A percentile compares a stretch with the other conserved stretches of the same genome.
phyloP scores from a whole-genome alignment of 2,113 vertebrate species.

The Spizaetus ornatus region DNA sequence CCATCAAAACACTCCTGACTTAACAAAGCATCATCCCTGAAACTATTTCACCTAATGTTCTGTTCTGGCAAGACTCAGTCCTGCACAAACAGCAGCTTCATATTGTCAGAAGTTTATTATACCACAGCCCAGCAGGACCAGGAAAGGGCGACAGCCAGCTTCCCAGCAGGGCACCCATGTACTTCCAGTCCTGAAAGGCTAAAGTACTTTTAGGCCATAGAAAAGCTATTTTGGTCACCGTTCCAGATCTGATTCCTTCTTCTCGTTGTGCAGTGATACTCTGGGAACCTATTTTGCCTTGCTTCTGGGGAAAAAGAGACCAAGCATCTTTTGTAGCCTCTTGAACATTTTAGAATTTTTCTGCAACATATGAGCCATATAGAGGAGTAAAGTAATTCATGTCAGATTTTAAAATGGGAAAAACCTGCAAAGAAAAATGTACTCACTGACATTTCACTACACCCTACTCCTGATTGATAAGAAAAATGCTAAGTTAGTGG shows the following conservation, averaged over 20 bases:
- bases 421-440: background rate
- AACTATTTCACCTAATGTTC: background rate
- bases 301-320: background rate
- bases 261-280: background rate
- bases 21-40: background rate
- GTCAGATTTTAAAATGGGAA: background rate
- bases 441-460: background rate
- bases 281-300: background rate
- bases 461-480: background rate
- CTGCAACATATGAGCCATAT: background rate
- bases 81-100: background rate
- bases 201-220: background rate
- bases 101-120: background rate
- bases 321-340: background rate
- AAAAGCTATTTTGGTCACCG: background rate
- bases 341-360: background rate
- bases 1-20: background rate
- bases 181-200: background rate
- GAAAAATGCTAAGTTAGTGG: background rate
- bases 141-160: background rate
- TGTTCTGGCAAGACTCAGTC: background rate
- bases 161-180: background rate
- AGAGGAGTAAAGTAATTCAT: background rate
- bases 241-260: background rate
- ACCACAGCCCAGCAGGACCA: background rate